A percentile compares a stretch with the other conserved stretches of the same genome.
phyloP scores from a whole-genome alignment of 2,888 invertebrate species.

The Thalpophila matura region DNA sequence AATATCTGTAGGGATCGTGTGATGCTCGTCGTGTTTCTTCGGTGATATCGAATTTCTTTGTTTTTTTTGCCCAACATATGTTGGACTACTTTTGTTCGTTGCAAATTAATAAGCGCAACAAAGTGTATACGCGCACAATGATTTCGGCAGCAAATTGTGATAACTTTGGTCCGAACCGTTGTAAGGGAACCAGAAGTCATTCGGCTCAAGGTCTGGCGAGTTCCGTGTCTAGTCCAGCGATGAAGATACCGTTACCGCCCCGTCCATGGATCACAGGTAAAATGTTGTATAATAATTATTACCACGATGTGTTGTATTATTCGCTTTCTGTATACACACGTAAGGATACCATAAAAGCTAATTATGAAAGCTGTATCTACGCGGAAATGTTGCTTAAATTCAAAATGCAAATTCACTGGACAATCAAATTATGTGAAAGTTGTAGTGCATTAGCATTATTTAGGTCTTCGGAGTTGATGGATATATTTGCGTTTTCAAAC shows the following conservation, averaged over 20 bases:
- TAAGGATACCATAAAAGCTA: background rate
- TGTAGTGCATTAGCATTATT: conserved; percentile 11
- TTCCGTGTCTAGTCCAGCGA: conserved; percentile 78
- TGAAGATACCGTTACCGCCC: conserved; percentile 89
- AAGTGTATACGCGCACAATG: conserved; percentile 71
- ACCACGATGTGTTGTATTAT: conserved; percentile 47
- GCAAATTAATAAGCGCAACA: conserved; percentile 70
- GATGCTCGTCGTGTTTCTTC: conserved; percentile 66
- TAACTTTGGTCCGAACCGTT: conserved; percentile 63
- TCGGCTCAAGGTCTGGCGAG: conserved; percentile 85
- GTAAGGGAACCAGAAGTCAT: conserved; percentile 80
- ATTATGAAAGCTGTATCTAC: conserved; percentile 20
- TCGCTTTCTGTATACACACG: background rate
- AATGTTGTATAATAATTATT: conserved; percentile 53
- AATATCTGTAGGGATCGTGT: conserved; percentile 68
- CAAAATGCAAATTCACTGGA: conserved; percentile 16
- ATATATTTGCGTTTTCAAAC: conserved; percentile 11
- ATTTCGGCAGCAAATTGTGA: conserved; percentile 74
- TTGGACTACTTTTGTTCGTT: conserved; percentile 78
- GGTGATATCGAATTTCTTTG: conserved; percentile 74
- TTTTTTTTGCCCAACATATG: conserved; percentile 83
- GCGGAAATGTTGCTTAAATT: conserved; percentile 36
- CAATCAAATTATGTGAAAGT: conserved; percentile 38
- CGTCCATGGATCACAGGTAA: conserved; percentile 88
- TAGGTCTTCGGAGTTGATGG: conserved; percentile 16